Evolutionary conservation across 2,113 vertebrate genomes (phyloP).

Genomic region (Nycticryphes semicollaris): DNA sequence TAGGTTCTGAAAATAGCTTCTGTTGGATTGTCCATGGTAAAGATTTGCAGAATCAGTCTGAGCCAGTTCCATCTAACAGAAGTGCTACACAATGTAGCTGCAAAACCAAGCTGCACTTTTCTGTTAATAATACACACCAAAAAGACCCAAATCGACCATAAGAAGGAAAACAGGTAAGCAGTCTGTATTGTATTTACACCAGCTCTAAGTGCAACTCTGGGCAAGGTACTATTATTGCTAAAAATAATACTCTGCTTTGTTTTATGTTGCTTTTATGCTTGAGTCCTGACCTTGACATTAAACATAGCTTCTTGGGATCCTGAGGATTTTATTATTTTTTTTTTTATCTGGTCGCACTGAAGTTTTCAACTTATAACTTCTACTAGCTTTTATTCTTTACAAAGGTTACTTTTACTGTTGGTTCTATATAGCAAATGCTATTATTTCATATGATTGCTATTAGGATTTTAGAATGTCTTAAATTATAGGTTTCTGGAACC

Average conservation of each 20-base stretch:
- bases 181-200: background rate
- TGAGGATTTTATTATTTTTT: background rate
- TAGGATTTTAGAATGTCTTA: constrained; percentile 51
- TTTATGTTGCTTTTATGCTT: background rate
- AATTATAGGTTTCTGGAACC: constrained; percentile 60
- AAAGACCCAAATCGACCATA: background rate
- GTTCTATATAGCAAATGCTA: constrained; percentile 7
- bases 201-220: background rate
- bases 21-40: background rate
- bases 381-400: background rate
- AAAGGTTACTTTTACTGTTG: constrained; percentile 47
- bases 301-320: background rate
- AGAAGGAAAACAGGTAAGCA: background rate
- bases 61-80: background rate
- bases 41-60: background rate
- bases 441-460: constrained; percentile 44
- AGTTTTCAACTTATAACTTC: constrained; percentile 1
- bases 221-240: background rate
- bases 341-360: background rate
- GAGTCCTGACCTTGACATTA: constrained; percentile 16
- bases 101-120: background rate
- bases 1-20: background rate
- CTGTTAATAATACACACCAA: background rate
- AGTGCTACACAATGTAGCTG: background rate
- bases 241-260: background rate